phyloP scores from a whole-genome alignment of 2,113 vertebrate genomes.

The Stomatorhinus ivindoensis region DNA sequence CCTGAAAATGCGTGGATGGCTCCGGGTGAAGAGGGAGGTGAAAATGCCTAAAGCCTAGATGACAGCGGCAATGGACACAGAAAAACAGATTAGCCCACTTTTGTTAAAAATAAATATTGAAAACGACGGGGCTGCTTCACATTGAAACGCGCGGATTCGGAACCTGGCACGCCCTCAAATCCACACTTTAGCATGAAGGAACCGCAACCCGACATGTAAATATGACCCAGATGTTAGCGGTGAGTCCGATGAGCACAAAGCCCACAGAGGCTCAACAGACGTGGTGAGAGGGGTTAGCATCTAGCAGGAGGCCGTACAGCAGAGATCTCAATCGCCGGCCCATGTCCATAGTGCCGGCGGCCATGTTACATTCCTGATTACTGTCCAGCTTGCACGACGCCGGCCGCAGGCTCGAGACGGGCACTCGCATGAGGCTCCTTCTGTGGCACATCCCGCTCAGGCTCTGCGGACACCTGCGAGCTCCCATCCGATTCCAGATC shows the following conservation, averaged over 20 bases:
- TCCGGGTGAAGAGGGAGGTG: neutral
- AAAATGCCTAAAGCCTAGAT: neutral
- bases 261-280: neutral
- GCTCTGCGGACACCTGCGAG: constrained; percentile 23
- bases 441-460: neutral
- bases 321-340: neutral
- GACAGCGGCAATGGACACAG: neutral
- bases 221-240: neutral
- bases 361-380: neutral
- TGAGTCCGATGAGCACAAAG: neutral
- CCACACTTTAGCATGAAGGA: neutral
- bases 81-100: neutral
- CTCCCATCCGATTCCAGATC: constrained; percentile 21
- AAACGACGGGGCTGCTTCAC: neutral
- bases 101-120: neutral
- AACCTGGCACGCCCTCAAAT: neutral
- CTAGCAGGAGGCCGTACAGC: neutral
- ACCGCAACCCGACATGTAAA: neutral
- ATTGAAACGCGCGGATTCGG: neutral
- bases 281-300: neutral
- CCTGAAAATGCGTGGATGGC: neutral
- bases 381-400: neutral
- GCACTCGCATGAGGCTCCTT: neutral
- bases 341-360: neutral
- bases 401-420: neutral